Conservation (phyloP, 2,888 invertebrate species). For the Sesamia inferens region DNA sequence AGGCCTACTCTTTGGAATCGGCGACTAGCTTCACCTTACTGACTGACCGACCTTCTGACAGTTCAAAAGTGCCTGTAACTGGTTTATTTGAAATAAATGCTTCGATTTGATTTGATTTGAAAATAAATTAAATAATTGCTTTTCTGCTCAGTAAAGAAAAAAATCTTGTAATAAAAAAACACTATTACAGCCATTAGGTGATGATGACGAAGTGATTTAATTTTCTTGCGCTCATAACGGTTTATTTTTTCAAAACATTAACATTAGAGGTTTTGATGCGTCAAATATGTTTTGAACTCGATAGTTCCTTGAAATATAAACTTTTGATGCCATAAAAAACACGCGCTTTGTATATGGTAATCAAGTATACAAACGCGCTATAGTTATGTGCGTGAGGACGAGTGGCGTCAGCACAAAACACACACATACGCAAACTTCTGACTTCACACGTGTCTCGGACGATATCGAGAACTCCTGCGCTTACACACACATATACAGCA, state of each 20-base stretch:
- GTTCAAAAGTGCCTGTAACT: no score
- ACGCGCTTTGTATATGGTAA: not conserved
- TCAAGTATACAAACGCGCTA: not conserved
- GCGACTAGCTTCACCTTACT: no score
- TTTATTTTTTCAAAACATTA: not conserved
- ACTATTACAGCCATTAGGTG: no score
- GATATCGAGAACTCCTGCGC: not conserved
- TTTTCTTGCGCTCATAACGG: not conserved
- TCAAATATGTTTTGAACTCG: no score
- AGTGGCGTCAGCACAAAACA: not conserved
- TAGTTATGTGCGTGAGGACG: not conserved
- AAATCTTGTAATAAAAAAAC: no score
- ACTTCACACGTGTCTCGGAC: not conserved
- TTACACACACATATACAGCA: not conserved
- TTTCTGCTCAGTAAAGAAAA: no score
- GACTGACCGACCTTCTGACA: no score
- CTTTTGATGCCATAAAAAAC: rapidly evolving
- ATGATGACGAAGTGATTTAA: no score
- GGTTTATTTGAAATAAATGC: no score
- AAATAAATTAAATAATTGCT: no score
- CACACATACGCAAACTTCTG: not conserved
- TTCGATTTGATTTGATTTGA: no score
- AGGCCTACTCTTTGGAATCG: no score
- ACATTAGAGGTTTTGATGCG: not conserved
- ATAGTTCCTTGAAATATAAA: not conserved